Evolutionary conservation across 2,797 vertebrate genomes (phyloP), one percentile per base, ranked within the genome.

Genomic region (Smutsia gigantea): DNA sequence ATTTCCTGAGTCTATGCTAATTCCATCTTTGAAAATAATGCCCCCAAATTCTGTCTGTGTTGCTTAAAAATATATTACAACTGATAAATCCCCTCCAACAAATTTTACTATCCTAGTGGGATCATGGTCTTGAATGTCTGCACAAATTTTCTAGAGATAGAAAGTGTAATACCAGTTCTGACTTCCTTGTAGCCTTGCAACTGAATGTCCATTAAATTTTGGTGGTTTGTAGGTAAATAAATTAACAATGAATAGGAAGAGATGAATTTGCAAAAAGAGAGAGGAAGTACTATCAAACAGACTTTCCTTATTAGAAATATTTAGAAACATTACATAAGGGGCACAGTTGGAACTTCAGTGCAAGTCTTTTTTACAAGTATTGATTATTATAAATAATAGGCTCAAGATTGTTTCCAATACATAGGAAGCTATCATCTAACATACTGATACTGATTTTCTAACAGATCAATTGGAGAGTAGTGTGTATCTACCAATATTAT

Each of bases 141-240:
- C 64, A 83, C 46, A 89, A 23, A 72, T 87, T 89, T 95, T 84
- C 86, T 85, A 72, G 42, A 90, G 64, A 83, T 61, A 96, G 64
- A 87, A 86, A 96, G 46, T 85, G 1, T 77, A 75, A 83, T 29
- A 12, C 78, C 39, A 86, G 39, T 4, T 79, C 83, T 94, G 49
- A 92, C 27, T 42, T 46, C 61, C 39, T 11, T 57, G 31, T 34
- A 85, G 53, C 37, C 34, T 63, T 90, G 53, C 68, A 83, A 12
- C 21, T 8, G 14, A 57, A 79, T 4, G 11, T 4, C 17, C 34
- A 89, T 86, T 92, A 53, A 72, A 53, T 69, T 42, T 64, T 86
- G 69, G 59, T 91, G 37, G 1, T 85, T 64, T 74, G 13, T 21
- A 86, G 89, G 91, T 95, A 93, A 94, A 46, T 84, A 75, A 90